phyloP scores from a whole-genome alignment of 2,888 invertebrate species.

The Stenotaenia linearis region DNA sequence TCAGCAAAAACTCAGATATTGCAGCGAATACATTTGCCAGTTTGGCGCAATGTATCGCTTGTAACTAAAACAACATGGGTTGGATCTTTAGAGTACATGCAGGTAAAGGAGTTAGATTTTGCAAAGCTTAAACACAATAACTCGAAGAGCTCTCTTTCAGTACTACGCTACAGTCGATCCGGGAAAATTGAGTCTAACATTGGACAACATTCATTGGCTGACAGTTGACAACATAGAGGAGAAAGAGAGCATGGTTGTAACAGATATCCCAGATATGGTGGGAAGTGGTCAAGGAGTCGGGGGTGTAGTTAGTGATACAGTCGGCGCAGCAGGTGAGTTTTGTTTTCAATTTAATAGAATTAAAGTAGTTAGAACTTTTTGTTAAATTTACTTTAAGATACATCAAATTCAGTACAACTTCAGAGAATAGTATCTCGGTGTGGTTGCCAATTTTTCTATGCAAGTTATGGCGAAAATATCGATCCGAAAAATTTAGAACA shows the following conservation, averaged over 20 bases:
- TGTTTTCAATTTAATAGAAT: neutral
- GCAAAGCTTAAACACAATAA: neutral
- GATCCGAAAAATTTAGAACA: conserved; percentile 52
- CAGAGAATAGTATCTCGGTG: conserved; percentile 96
- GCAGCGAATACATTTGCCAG: conserved; percentile 79
- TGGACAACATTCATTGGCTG: conserved; percentile 85
- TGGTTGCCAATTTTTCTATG: conserved; percentile 97
- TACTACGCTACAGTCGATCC: conserved; percentile 97
- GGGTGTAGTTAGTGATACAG: conserved; percentile 87
- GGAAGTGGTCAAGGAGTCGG: conserved; percentile 95
- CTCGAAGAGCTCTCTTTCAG: conserved; percentile 40
- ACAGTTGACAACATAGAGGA: conserved; percentile 85
- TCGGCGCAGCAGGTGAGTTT: conserved; percentile 56
- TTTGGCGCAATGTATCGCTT: conserved; percentile 77
- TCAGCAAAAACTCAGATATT: conserved; percentile 93
- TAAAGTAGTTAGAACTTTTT: neutral
- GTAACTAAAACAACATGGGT: conserved; percentile 95
- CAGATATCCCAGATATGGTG: conserved; percentile 76
- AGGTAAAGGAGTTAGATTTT: conserved; percentile 52
- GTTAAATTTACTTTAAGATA: neutral
- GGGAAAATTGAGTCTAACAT: conserved; percentile 38
- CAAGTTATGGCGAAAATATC: conserved; percentile 78
- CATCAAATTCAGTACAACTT: conserved; percentile 55
- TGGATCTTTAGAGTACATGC: conserved; percentile 93
- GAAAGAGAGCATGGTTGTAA: conserved; percentile 62